Percentiles rank a stretch among this genome's conserved stretches.
phyloP scores from a whole-genome alignment of 2,797 vertebrate species.

The Discoglossus pictus region DNA sequence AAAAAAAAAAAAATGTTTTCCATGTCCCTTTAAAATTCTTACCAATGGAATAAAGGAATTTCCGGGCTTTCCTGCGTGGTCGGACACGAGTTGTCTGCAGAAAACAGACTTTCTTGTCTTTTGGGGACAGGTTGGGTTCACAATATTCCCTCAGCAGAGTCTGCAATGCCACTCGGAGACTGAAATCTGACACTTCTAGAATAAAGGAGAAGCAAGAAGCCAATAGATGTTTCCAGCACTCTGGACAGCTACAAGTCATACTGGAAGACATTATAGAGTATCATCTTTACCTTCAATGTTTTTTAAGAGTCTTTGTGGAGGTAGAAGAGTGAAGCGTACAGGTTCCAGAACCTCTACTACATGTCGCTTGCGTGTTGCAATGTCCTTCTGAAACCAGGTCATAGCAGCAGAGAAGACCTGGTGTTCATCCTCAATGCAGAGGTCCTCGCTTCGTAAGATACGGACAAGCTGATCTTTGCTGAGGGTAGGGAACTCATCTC shows the following conservation, averaged over 20 bases:
- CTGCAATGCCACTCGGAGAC: conserved; percentile 93
- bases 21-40: conserved; percentile 56
- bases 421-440: conserved; percentile 95
- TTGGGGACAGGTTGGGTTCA: conserved; percentile 87
- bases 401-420: conserved; percentile 93
- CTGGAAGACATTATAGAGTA: no score
- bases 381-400: conserved; percentile 91
- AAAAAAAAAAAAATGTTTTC: background rate
- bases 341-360: conserved; percentile 91
- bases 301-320: conserved; percentile 90
- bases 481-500: conserved; percentile 87
- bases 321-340: conserved; percentile 89
- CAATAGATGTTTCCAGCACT: background rate
- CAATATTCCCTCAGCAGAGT: conserved; percentile 95
- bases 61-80: conserved; percentile 93
- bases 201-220: no score
- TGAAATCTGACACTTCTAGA: conserved; percentile 93
- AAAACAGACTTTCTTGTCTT: conserved; percentile 89
- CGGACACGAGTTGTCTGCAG: conserved; percentile 86
- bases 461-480: conserved; percentile 88
- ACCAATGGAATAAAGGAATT: conserved; percentile 97
- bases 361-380: conserved; percentile 85
- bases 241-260: background rate
- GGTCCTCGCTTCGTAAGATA: conserved; percentile 90
- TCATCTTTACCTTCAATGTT: conserved; percentile 88